Base-by-base conservation (phyloP, 2,888 invertebrate species). In the Thera britannica region DNA sequence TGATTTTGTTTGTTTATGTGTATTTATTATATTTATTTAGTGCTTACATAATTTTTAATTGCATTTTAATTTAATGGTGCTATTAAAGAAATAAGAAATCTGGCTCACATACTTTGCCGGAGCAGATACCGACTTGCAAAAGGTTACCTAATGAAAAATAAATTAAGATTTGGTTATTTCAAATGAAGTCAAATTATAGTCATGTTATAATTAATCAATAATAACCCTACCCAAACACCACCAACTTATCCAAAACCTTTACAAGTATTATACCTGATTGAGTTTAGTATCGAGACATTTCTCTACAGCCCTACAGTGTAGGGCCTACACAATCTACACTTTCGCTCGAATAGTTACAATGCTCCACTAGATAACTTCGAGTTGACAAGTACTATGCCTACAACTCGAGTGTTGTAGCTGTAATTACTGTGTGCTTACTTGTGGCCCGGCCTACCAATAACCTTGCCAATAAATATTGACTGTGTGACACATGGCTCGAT, bases 401-500 rank as follows among this genome's bases (percentile, higher is more conserved):
- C 65, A 51, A 46, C 59, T 55, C 52, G 49, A 46, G 64, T 66
- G 72, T 77, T 78, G 78, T 79, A 36, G 67, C 72, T 57, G 75
- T 83, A 82, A 84, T 82, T 77, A 77, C 79, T 60, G 49, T 73
- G 72, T 74, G 63, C 62, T 52, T 73, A 74, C 68, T 72, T 81
- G 74, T 62, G 62, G 61, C 58, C 62, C 71, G 67, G 73, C 74
- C 74, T 77, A 73, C 78, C 81, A 83, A 82, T 84, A 79, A 82
- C 77, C 75, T 72, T 68, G 72, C 62, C 74, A 70, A 84, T 86
- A 85, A 84, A 85, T 83, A 84, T 84, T 84, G 82, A 81, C 80
- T 82, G 79, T 35, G 60, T 23, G 38, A 80, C 77, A 75, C 67
- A 83, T 74, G 51, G 76, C 2, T 38, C 0, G 0, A 0, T 0